phyloP scores from a whole-genome alignment of 2,888 invertebrate species.

The Protula sp. region DNA sequence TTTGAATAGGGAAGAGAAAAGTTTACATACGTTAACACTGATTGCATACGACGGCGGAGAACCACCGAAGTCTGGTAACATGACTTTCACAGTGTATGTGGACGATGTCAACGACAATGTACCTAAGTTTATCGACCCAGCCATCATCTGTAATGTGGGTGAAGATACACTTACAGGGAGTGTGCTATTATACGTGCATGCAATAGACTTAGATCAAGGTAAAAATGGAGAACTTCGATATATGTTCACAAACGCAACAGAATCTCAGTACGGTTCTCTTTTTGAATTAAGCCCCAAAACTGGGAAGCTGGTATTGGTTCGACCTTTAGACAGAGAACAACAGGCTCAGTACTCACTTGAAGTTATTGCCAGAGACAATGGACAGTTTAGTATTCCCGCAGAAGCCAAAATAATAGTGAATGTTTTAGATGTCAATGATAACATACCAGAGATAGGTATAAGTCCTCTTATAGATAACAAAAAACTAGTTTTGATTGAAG shows the following conservation, averaged over 20 bases:
- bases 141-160: not conserved
- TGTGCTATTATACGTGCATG: not conserved
- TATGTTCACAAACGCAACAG: not conserved
- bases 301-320: not conserved
- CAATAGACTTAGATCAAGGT: not conserved
- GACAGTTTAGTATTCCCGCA: not conserved
- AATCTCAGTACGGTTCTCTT: not conserved
- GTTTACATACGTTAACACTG: not conserved
- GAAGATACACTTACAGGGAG: not conserved
- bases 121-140: not conserved
- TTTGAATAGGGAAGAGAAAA: not conserved
- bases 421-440: constrained; percentile 2
- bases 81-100: not conserved
- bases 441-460: not conserved
- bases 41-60: not conserved
- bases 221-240: constrained; percentile 1
- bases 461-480: not conserved
- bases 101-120: constrained; percentile 1
- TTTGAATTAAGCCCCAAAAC: not conserved
- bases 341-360: not conserved
- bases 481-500: not conserved
- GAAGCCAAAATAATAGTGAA: constrained; percentile 1
- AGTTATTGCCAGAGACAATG: not conserved
- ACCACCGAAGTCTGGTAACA: not conserved
- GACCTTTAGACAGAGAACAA: not conserved